A percentile compares a stretch with the other conserved stretches of the same genome.
Evolutionary conservation across 2,797 vertebrate species (phyloP).

Genomic region (Helarctos malayanus): DNA sequence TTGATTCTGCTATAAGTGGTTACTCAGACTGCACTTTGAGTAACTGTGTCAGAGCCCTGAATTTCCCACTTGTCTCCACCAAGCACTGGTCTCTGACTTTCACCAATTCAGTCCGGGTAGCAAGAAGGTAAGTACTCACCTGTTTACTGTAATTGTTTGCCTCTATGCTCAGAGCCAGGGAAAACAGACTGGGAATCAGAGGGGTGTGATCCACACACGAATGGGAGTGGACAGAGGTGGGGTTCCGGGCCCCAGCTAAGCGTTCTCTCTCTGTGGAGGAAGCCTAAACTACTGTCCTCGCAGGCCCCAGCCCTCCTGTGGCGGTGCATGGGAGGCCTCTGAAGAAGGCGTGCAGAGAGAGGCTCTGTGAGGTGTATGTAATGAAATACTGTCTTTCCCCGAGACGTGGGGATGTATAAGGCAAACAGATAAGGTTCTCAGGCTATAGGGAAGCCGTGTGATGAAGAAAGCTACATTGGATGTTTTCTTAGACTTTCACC

Average conservation of each 20-base stretch:
- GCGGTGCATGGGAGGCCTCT: neutral
- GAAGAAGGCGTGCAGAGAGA: neutral
- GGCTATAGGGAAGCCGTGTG: neutral
- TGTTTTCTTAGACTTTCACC: neutral
- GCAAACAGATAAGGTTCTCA: neutral
- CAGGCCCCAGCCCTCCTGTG: neutral
- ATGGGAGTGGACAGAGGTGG: neutral
- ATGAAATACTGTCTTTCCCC: neutral
- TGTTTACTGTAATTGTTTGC: neutral
- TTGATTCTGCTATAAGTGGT: neutral
- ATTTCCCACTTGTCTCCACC: neutral
- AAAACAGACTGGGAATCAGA: constrained; percentile 33
- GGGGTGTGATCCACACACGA: neutral
- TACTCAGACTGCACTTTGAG: neutral
- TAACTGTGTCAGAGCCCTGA: neutral
- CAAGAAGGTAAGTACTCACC: neutral
- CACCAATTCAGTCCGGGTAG: neutral
- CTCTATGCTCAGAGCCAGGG: neutral
- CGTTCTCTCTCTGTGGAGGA: neutral
- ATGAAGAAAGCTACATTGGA: neutral
- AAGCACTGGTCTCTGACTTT: neutral
- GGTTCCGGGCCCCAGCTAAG: neutral
- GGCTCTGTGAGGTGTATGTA: neutral
- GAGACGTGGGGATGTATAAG: neutral
- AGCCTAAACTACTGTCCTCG: neutral